Evolutionary conservation across 2,888 invertebrate genomes (phyloP), one percentile per base, ranked within the genome.

Genomic region (Microctonus aethiopoides): DNA sequence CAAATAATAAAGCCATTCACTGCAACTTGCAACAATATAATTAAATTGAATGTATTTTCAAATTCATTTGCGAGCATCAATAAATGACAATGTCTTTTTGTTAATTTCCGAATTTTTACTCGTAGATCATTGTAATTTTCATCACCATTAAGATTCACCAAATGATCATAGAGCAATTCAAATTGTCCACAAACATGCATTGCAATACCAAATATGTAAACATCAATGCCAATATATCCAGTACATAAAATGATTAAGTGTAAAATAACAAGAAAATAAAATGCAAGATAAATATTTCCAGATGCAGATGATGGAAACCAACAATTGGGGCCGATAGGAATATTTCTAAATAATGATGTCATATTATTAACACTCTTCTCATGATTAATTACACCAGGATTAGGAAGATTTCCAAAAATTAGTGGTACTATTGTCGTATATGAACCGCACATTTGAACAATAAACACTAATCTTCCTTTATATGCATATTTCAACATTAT

Each of bases 131-230:
- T 34, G 7, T 70, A 60, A 46, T 67, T 67, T 4, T 32, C 29
- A 46, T 59, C 57, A 11, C 41, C 41, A 7, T 36, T 54, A n/a
- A 74, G 65, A 32, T 54, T 63, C 63, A 70, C 67, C 1, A 76
- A 56, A 10, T 71, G 60, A 6, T 20, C 57, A 36, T 63, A 61
- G 3, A 73, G 67, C 22, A 73, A 16, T 63, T 73, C 36, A 6
- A 71, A 67, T 36, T 73, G 73, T n/a, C 69, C 73, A 59, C 70
- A 75, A 57, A 72, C 68, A 61, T 75, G 75, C 70, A 73, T 68
- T 20, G 72, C 64, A 11, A 75, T 61, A 10, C 61, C 61, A 29
- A 75, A 73, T 13, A 72, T 72, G n/a, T 72, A 73, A n/a, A 73
- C 72, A 20, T 73, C 75, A 34, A 41, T 62, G 1, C 73, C 75